A percentile compares a stretch with the other conserved stretches of the same genome.
These are phyloP conservation scores for Cyanocitta stelleri DNA, from an alignment of 2,113 vertebrate species.

Conservation along the genomic window DNA sequence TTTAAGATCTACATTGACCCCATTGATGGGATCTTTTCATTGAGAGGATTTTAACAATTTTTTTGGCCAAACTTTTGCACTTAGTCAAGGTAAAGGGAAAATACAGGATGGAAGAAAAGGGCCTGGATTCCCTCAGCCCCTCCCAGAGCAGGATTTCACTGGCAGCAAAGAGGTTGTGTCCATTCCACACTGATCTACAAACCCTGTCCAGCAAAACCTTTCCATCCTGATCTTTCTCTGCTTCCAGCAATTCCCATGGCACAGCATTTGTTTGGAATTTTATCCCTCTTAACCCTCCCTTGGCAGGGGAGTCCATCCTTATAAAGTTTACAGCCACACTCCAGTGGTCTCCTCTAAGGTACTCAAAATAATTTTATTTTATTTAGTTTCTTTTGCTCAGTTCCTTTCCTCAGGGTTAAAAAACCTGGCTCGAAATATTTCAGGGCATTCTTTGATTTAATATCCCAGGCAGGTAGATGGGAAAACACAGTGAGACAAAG, in stretches of 20 bases:
- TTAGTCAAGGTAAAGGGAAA: not conserved
- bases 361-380: not conserved
- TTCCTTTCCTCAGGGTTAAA: constrained; percentile 31
- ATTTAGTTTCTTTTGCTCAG: not conserved
- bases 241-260: not conserved
- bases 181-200: not conserved
- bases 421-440: not conserved
- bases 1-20: not conserved
- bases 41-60: not conserved
- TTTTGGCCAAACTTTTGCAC: not conserved
- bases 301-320: constrained; percentile 21
- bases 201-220: not conserved
- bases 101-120: not conserved
- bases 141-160: not conserved
- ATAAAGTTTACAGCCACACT: not conserved
- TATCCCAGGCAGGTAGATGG: not conserved
- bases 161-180: not conserved
- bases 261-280: not conserved
- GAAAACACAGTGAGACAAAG: not conserved
- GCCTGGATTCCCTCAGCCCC: not conserved
- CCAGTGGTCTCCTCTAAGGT: not conserved
- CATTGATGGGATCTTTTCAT: not conserved
- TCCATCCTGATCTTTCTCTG: not conserved
- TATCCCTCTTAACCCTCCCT: constrained; percentile 4
- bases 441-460: not conserved